Base-by-base conservation (phyloP, 2,113 vertebrate species). In the Upupa epops region DNA sequence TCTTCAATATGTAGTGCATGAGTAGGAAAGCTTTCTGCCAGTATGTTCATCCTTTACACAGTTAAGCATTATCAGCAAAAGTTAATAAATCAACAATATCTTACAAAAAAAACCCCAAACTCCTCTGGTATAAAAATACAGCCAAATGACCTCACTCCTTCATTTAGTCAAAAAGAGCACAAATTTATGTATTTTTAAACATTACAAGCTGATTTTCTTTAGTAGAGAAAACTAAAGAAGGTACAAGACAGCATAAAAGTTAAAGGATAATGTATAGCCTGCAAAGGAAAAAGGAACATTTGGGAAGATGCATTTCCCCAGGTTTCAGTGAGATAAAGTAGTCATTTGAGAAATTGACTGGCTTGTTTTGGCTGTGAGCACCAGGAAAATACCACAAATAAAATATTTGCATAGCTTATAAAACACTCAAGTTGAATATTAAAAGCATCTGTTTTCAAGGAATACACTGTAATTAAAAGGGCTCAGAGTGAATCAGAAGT, bases 401-500 rank as follows among this genome's bases (percentile, higher is more conserved):
- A 96, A 97, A 97, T 96, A 97, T 97, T 96, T 97, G 90, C 95
- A 93, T 96, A 94, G 82, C 72, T 97, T 97, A 91, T 95, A 95
- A 97, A 97, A 97, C 81, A 90, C 88, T 96, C 88, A 90, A 74
- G 63, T 28, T 90, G 88, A 97, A 94, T 96, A 97, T 97, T 96
- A 94, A 97, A 97, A 96, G 76, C 93, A 97, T 96, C 93, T 97
- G 89, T 97, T 97, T 97, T 94, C 93, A 96, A 95, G 75, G 80
- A 97, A 95, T 95, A 93, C 48, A 26, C 17, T 88, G 58, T 96
- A 98, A 97, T 96, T 97, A 96, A 96, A 97, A 96, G 84, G 85
- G 85, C 86, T 96, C 93, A 85, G 96, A 96, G 88, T 95, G 89
- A 96, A 97, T 96, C 93, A 93, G 80, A 96, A 97, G 83, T 89